Evolutionary conservation across 1,140 invertebrate species (phyloP).

Genomic region (Drosophila sproati): DNA sequence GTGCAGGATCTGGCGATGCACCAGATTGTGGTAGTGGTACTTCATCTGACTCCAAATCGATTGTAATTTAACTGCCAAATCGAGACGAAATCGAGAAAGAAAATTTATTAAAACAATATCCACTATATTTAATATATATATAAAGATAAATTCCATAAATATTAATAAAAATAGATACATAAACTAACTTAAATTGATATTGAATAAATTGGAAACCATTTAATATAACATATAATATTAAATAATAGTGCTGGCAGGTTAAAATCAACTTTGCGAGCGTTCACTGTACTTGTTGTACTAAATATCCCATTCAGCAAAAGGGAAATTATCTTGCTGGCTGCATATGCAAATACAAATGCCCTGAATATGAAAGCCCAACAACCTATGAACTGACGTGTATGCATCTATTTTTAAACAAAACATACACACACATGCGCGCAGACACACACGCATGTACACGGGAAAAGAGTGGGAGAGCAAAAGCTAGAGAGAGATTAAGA

Average conservation of each 20-base stretch:
- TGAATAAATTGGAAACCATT: no score
- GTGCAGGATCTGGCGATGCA: constrained; percentile 80
- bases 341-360: neutral
- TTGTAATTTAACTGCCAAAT: constrained; percentile 69
- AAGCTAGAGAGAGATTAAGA: constrained; percentile 10
- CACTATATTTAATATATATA: neutral
- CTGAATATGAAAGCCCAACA: constrained; percentile 11
- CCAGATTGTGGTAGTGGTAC: constrained; percentile 80
- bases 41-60: constrained; percentile 84
- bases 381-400: constrained; percentile 16
- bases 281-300: no score
- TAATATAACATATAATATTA: no score
- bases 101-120: neutral
- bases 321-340: neutral
- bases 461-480: constrained; percentile 10
- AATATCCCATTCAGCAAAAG: neutral
- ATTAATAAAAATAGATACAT: no score
- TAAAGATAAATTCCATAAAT: no score
- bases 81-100: no score
- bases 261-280: no score
- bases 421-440: neutral
- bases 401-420: constrained; percentile 39
- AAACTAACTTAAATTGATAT: no score
- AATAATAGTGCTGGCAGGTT: no score
- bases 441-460: constrained; percentile 5